These are phyloP conservation scores for Torymus aiolomorphi DNA, from an alignment of 2,888 invertebrate genomes.

Conservation along the genomic window DNA sequence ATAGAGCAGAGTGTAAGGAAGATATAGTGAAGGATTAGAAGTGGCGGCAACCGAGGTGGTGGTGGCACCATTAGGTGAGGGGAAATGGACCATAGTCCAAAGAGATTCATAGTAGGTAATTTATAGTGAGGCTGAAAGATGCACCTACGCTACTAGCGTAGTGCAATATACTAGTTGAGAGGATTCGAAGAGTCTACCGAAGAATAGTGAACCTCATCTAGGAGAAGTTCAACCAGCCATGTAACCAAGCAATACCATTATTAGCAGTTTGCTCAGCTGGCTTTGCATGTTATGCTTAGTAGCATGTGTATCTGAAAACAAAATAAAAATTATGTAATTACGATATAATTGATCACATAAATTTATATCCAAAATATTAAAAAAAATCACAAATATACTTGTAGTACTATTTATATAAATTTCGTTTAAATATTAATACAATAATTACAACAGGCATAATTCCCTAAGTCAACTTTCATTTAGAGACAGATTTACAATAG, in stretches of 20 bases:
- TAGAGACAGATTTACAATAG: no score
- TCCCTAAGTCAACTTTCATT: no score
- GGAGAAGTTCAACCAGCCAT: slow-evolving; percentile 35
- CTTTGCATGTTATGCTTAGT: not conserved
- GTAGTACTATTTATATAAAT: no score
- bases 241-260: slow-evolving; percentile 20
- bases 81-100: slow-evolving; percentile 67
- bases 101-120: slow-evolving; percentile 67
- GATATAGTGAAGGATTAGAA: slow-evolving; percentile 18
- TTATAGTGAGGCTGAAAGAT: slow-evolving; percentile 35
- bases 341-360: no score
- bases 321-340: not conserved
- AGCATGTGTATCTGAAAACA: slow-evolving; percentile 11
- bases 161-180: slow-evolving; percentile 26
- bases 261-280: slow-evolving; percentile 27
- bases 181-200: slow-evolving; percentile 20
- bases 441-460: no score
- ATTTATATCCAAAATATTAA: no score
- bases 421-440: no score
- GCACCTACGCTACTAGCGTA: slow-evolving; percentile 22
- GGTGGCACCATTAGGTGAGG: slow-evolving; percentile 63
- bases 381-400: no score
- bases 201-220: slow-evolving; percentile 25
- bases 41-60: slow-evolving; percentile 62
- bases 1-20: slow-evolving; percentile 13